These are phyloP conservation scores for Polietes domitor DNA, from an alignment of 2,888 invertebrate species.

Conservation along the genomic window DNA sequence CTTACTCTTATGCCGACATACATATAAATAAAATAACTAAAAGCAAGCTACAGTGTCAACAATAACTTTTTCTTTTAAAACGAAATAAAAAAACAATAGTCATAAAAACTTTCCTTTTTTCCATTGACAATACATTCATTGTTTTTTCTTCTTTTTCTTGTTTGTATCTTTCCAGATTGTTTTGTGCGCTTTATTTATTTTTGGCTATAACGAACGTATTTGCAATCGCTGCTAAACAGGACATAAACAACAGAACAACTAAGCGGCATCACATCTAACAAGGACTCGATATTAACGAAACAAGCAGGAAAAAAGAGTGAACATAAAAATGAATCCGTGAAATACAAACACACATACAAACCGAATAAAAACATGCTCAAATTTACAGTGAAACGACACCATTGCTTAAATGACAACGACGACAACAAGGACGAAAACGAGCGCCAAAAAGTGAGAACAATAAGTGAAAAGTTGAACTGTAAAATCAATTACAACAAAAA, in stretches of 20 bases:
- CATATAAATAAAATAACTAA: conserved; percentile 33
- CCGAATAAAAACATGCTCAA: conserved; percentile 12
- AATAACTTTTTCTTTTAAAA: conserved; percentile 49
- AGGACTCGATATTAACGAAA: conserved; percentile 18
- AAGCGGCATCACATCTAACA: neutral
- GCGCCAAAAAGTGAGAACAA: neutral
- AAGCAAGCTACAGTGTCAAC: conserved; percentile 44
- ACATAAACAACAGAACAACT: neutral
- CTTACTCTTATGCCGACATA: neutral
- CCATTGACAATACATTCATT: conserved; percentile 36
- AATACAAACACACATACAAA: neutral
- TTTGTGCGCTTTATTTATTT: conserved; percentile 4
- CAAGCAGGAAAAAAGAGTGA: neutral
- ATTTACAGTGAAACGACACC: conserved; percentile 41
- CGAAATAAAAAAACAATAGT: conserved; percentile 37
- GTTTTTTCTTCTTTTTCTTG: conserved; percentile 21
- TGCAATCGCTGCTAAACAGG: conserved; percentile 10
- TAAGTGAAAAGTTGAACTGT: conserved; percentile 62
- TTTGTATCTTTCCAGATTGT: conserved; percentile 61
- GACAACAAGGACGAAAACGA: conserved; percentile 9
- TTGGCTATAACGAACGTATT: conserved; percentile 4
- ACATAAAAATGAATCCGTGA: neutral
- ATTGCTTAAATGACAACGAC: conserved; percentile 8
- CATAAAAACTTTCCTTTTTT: conserved; percentile 43
- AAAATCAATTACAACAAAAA: conserved; percentile 67